Base-by-base conservation (phyloP, 1,140 invertebrate genomes). In the Drosophila nigromelanica region DNA sequence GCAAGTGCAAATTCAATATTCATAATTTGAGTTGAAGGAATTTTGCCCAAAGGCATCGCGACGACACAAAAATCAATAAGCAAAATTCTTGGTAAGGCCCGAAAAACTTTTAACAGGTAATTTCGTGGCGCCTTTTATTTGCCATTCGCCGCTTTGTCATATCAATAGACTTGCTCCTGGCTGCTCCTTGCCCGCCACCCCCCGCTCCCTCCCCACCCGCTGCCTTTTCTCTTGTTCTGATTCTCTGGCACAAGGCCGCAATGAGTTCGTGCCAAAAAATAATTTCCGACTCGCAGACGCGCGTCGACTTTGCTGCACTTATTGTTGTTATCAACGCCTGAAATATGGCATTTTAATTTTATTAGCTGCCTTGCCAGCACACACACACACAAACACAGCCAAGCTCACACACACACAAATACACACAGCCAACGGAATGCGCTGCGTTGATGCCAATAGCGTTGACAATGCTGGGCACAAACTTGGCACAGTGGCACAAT, bases 261-360 rank as follows among this genome's bases (percentile, higher is more conserved):
- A 40, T 82, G 83, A 68, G 79, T 89, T 89, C 83, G 83, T 89
- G 83, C 83, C 83, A 89, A 89, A 83, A 89, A 89, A 89, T 89
- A 89, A 89, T 89, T 89, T 89, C 67, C 83, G 67, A 73, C 68
- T 82, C 43, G 76, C 67, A 87, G 83, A 76, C 75, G 79, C 66
- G 55, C 68, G 56, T 64, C 69, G 79, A 83, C 85, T 83, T 67
- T 72, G 78, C 80, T 80, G 83, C 83, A 89, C 83, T 89, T 89
- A 89, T 89, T 89, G 83, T 83, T 89, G 83, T 89, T 89, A 89
- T 89, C 83, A 89, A 83, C 83, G 83, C 79, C 83, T 89, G 80
- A 89, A 89, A 89, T 89, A 89, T 89, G 83, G 83, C 83, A 89
- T 89, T 89, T 89, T 89, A 89, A 89, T 89, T 89, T 89, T 89